Evolutionary conservation across 2,797 vertebrate genomes (phyloP).

Genomic region (Cyclopterus lumpus): DNA sequence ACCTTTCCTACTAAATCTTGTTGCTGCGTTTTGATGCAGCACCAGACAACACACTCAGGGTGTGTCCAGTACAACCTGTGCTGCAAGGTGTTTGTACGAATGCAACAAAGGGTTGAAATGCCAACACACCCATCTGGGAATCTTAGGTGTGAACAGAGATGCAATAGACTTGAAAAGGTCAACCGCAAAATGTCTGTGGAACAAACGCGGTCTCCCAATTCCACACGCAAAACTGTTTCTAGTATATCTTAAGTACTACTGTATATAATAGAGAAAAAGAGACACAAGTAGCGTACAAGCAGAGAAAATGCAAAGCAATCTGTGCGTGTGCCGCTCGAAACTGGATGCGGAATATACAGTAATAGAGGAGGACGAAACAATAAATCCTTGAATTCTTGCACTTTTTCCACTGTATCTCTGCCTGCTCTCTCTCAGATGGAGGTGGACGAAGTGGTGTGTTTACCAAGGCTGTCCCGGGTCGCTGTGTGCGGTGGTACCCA

Average conservation of each 20-base stretch:
- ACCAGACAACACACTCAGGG: background rate
- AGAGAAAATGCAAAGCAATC: background rate
- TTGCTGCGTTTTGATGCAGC: background rate
- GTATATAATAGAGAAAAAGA: constrained; percentile 22
- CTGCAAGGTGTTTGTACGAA: background rate
- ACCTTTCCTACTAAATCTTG: background rate
- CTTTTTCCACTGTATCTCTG: background rate
- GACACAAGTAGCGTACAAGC: background rate
- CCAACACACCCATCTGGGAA: background rate
- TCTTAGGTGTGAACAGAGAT: background rate
- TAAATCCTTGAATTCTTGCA: background rate
- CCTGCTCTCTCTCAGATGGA: constrained; percentile 64
- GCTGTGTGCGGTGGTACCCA: constrained; percentile 89
- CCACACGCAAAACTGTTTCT: too few species aligned
- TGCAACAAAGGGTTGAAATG: background rate
- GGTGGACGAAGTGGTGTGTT: constrained; percentile 52
- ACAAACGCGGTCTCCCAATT: background rate
- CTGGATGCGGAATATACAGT: background rate
- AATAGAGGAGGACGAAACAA: background rate
- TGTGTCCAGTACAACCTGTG: background rate
- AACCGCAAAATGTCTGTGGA: background rate
- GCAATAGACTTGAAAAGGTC: background rate
- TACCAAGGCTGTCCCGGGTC: constrained; percentile 78
- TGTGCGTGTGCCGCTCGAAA: background rate
- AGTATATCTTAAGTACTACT: too few species aligned